Percentiles rank a stretch among this genome's conserved stretches.
Evolutionary conservation across 64 coral and sea anemone genomes (phyloP).

Genomic region (Porites lutea): DNA sequence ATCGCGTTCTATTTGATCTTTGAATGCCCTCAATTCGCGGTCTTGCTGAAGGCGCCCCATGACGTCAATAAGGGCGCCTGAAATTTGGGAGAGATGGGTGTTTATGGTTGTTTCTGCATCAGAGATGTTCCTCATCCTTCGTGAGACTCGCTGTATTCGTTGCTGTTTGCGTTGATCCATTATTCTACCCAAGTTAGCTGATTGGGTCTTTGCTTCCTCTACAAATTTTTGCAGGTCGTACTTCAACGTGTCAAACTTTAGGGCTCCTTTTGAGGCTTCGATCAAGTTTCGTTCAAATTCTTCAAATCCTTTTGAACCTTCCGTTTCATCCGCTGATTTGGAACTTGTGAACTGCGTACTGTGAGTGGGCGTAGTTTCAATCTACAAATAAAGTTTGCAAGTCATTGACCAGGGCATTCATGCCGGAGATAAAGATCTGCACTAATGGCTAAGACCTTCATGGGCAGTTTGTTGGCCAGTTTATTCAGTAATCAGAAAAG

Average conservation of each 20-base stretch:
- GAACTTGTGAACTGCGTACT: not conserved
- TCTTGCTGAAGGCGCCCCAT: slow-evolving; percentile 11
- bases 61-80: not conserved
- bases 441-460: no score
- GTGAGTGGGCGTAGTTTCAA: no score
- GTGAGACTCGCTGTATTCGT: slow-evolving; percentile 8
- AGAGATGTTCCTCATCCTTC: not conserved
- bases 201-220: slow-evolving; percentile 9
- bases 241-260: slow-evolving; percentile 32
- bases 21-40: not conserved
- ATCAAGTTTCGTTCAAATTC: slow-evolving; percentile 25
- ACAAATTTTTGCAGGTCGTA: not conserved
- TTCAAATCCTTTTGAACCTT: not conserved
- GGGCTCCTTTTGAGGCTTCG: slow-evolving; percentile 8
- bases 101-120: slow-evolving; percentile 6
- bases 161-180: not conserved
- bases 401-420: no score
- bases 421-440: no score
- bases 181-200: not conserved
- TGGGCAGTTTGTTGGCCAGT: no score
- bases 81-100: slow-evolving; percentile 4
- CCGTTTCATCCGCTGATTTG: not conserved
- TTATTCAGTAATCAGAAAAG: no score
- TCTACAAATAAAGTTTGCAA: no score
- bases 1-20: slow-evolving; percentile 19